These are phyloP conservation scores for Echinarachnius parma DNA, from an alignment of 53 echinoderm and acorn worm species.

Conservation along the genomic window DNA sequence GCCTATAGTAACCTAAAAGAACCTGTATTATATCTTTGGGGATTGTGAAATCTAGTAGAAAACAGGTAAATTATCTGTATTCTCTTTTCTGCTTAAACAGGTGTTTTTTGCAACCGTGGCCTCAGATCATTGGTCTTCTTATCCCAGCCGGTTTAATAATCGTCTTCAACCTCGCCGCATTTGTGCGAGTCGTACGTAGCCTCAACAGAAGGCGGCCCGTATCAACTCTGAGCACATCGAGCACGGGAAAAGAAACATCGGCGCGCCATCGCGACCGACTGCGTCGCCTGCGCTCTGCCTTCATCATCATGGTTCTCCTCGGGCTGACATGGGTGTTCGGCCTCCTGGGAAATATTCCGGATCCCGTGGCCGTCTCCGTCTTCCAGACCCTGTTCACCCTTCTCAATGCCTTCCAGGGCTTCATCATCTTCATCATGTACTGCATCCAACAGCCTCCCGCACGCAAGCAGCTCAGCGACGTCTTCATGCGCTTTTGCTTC, in stretches of 20 bases:
- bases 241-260: background rate
- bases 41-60: too few relatives aligned
- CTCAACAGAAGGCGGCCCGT: background rate
- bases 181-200: slow-evolving; percentile 26
- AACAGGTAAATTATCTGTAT: background rate
- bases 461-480: slow-evolving; percentile 7
- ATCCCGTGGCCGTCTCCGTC: background rate
- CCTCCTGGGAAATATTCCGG: slow-evolving; percentile 18
- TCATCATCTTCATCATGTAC: slow-evolving; percentile 27
- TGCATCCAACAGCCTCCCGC: slow-evolving; percentile 5
- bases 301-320: slow-evolving; percentile 23
- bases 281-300: slow-evolving; percentile 24
- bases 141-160: slow-evolving; percentile 22
- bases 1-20: too few relatives aligned
- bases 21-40: background rate
- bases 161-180: slow-evolving; percentile 31
- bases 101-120: slow-evolving; percentile 18
- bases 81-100: too few relatives aligned
- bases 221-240: background rate
- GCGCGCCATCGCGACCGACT: slow-evolving; percentile 25
- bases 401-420: slow-evolving; percentile 33
- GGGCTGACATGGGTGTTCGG: slow-evolving; percentile 33
- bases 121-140: slow-evolving; percentile 24
- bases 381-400: slow-evolving; percentile 14
- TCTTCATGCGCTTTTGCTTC: background rate